Evolutionary conservation across 2,888 invertebrate genomes (phyloP), one percentile per base, ranked within the genome.

Genomic region (Argyresthia goedartella): DNA sequence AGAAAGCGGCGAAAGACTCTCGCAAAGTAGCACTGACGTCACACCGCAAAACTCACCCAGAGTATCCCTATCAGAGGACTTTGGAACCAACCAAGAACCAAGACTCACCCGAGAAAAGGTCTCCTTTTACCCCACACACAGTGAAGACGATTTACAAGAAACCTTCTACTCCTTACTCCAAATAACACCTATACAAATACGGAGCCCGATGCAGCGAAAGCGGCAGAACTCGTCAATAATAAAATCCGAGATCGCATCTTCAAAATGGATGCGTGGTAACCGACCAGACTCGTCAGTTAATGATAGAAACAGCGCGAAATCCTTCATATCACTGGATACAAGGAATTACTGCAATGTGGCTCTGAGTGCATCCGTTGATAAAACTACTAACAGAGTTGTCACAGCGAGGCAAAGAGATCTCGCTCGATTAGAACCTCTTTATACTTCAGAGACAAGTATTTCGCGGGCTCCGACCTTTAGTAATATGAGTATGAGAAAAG

Each of bases 231-330:
- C 75, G 1, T 78, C 79, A 1, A 76, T 87, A 51, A 56, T 87
- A 11, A 74, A 77, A 62, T 87, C 87, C 1, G 87, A 87, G 52
- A 60, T 86, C 13, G 81, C 81, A 1, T 87, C 87, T 0, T 87
- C 86, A 0, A 66, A 73, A n/a, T 87, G 87, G 87, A 81, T 84
- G 80, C 71, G 75, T 51, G 72, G 67, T 47, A 68, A 71, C 0
- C 69, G 84, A 55, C 84, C 86, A 0, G 86, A 87, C 51, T 85
- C 85, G 0, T 78, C 85, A 1, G 57, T 74, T 3, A 76, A 79
- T 62, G 84, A 78, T 61, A 76, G 86, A 59, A 81, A 77, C 64
- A 86, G 86, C 69, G 86, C 86, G 56, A 86, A 85, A 59, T 85
- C 85, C 36, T 84, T 80, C 60, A 77, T 80, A 55, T 86, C 85